Base-by-base conservation (phyloP, 2,113 vertebrate species). In the Falco punctatus region DNA sequence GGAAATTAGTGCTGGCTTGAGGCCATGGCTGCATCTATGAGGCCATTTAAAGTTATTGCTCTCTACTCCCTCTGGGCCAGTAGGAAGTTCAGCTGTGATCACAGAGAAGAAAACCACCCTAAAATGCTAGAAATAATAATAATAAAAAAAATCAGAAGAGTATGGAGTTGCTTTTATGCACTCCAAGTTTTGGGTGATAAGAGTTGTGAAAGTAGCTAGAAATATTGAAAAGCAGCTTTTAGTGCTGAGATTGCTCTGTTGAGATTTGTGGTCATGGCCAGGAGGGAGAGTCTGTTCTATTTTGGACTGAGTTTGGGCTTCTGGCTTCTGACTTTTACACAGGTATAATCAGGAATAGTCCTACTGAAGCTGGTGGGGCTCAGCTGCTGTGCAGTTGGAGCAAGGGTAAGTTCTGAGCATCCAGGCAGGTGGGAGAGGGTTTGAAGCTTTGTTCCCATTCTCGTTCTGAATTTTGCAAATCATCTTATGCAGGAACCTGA, bases 41-140 rank as follows among this genome's bases (percentile, higher is more conserved):
- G 94, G 77, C 87, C 95, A 97, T 97, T 97, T 98, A 91, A 11
- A 97, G 92, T 97, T 97, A 97, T 93, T 98, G 86, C 95, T 97
- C 65, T 79, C 30, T 70, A 22, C 74, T 97, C 94, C 93, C 97
- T 51, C 48, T 94, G 93, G 97, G 78, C 95, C 72, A 94, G 80
- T 94, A 97, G 96, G 96, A 96, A 90, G 91, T 95, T 98, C 97
- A 98, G 92, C 95, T 97, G 96, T 78, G 83, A 97, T 94, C 93
- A 95, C 62, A 86, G 62, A 71, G 9, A 28, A n/a, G 85, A 71
- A 78, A 92, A 55, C 15, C 22, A 71, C 42, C 83, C 18, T 6
- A 77, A 93, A 94, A 86, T 83, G 33, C 32, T 91, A 84, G 73
- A 93, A 97, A 93, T 86, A 62, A 86, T 77, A 67, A 48, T 71